Evolutionary conservation across 30 jellyfish, hydroid and myxozoan species (phyloP), one percentile per base, ranked within the genome.

Genomic region (Thelohanellus kitauei): DNA sequence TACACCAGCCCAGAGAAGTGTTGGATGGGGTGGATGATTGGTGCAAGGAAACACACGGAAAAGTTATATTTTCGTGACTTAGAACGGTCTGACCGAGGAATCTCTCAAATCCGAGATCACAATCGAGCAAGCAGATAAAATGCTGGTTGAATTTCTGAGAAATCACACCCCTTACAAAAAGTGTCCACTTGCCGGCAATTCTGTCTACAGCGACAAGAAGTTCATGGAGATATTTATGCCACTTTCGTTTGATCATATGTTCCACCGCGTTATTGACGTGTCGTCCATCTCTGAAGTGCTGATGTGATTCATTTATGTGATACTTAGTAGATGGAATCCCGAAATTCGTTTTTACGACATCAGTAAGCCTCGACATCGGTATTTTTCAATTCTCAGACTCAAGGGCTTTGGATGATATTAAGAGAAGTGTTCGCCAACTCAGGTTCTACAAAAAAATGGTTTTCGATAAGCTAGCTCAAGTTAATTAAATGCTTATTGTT

Each of bases 11-110:
- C 2, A 47, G 54, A n/a, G 54, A 38, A 17, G 58, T 68, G 3
- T 45, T 68, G 63, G 78, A 59, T 29, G 50, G 33, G 39, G 60
- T 68, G 90, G 71, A 56, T 8, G 90, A 68, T 17, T 68, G 90
- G 90, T 68, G 90, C 41, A 52, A 38, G 17, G 62, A 58, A 40
- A 83, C 53, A 15, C 90, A 68, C 45, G 85, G 90, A 9, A 48
- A 49, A 30, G 46, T 37, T 47, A n/a, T 14, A n/a, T 31, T 6
- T 31, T n/a, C 14, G 49, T 27, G 24, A 22, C 20, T 17, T 22
- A 47, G 22, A 55, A 66, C 24, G 91, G 91, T 4, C 50, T 71
- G 21, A 71, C 87, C 9, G 20, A 20, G 21, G 56, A 61, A 38
- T 86, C 63, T 0, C 53, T 41, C 18, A 63, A 47, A 4, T 71